These are phyloP conservation scores for Liposcelis brunnea DNA, from an alignment of 2,888 invertebrate genomes.

Conservation along the genomic window DNA sequence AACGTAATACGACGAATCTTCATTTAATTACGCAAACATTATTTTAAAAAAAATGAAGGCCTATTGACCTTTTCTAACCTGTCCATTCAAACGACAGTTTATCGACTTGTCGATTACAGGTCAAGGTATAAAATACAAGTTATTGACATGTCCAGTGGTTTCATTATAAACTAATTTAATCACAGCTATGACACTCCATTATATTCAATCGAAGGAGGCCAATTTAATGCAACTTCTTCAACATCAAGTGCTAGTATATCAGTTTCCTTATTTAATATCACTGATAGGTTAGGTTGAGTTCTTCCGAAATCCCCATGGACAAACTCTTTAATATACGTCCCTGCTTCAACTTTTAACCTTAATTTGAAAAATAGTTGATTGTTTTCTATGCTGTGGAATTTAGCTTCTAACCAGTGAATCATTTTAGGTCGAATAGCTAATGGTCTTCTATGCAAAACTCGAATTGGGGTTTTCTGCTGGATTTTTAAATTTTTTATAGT, in stretches of 20 bases:
- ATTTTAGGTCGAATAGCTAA: slow-evolving; percentile 46
- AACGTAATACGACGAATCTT: too few relatives aligned
- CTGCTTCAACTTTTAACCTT: slow-evolving; percentile 65
- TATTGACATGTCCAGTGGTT: too few relatives aligned
- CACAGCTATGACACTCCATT: neutral
- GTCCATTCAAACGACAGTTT: too few relatives aligned
- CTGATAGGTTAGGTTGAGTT: slow-evolving; percentile 57
- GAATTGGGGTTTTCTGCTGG: slow-evolving; percentile 70
- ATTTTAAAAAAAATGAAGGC: too few relatives aligned
- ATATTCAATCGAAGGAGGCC: neutral
- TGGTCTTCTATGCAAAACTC: slow-evolving; percentile 76
- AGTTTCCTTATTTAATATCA: slow-evolving; percentile 44
- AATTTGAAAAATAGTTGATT: slow-evolving; percentile 39
- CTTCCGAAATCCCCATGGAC: slow-evolving; percentile 91
- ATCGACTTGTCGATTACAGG: too few relatives aligned
- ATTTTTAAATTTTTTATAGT: slow-evolving; percentile 38
- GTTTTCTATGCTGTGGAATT: slow-evolving; percentile 11
- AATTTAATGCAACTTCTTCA: slow-evolving; percentile 11
- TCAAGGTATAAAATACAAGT: too few relatives aligned
- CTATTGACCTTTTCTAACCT: too few relatives aligned
- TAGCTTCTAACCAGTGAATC: slow-evolving; percentile 39
- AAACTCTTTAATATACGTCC: slow-evolving; percentile 95
- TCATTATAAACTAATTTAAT: too few relatives aligned
- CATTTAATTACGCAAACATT: too few relatives aligned
- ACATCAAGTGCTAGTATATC: slow-evolving; percentile 93